Evolutionary conservation across 2,888 invertebrate species (phyloP).

Genomic region (Caenorhabditis drosophilae): DNA sequence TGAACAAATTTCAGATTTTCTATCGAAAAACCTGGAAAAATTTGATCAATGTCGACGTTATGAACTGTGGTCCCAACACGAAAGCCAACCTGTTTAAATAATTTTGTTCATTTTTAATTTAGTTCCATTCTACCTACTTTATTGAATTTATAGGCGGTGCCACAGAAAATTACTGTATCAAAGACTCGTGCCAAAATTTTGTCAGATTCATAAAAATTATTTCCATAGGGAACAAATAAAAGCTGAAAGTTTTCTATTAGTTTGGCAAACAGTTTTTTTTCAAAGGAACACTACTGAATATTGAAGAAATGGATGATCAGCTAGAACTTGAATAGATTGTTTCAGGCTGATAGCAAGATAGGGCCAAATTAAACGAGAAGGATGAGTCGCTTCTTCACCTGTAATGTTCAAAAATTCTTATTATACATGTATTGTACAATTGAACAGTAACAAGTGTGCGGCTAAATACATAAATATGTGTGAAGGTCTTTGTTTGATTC

Average conservation of each 20-base stretch:
- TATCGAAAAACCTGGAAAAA: no score
- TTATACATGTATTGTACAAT: no score
- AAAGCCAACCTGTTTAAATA: slow-evolving; percentile 17
- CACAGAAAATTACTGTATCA: slow-evolving; percentile 39
- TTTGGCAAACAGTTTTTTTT: no score
- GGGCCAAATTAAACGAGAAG: slow-evolving; percentile 41
- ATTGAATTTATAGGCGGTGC: slow-evolving; percentile 30
- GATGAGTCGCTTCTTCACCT: slow-evolving; percentile 31
- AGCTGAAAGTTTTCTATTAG: no score
- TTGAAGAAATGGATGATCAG: slow-evolving; percentile 37
- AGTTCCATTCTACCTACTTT: slow-evolving; percentile 17
- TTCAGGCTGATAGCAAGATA: slow-evolving; percentile 36
- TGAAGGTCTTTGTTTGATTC: not conserved
- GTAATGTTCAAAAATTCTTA: no score
- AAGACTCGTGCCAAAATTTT: slow-evolving; percentile 45
- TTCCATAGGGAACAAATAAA: slow-evolving; percentile 41
- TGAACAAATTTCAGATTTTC: no score
- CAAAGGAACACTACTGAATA: no score
- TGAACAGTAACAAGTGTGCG: no score
- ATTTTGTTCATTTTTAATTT: no score
- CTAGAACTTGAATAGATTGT: slow-evolving; percentile 34
- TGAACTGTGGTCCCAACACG: slow-evolving; percentile 29
- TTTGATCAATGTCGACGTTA: slow-evolving; percentile 33
- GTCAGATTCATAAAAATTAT: slow-evolving; percentile 29
- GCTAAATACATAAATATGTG: no score